phyloP scores from a whole-genome alignment of 2,797 vertebrate species.

The Pseudopleuronectes americanus region DNA sequence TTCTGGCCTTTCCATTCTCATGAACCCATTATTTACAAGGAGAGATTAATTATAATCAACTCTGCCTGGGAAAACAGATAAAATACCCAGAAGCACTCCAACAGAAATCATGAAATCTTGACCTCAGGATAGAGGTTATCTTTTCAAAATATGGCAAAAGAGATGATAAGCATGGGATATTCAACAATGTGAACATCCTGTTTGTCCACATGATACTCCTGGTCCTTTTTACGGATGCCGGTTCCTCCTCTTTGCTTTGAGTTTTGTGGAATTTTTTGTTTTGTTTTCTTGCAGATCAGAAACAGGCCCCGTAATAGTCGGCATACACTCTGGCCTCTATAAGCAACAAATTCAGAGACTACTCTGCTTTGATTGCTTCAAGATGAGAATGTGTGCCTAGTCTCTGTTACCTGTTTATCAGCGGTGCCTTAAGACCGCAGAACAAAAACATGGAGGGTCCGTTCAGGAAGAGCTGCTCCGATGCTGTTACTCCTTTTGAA shows the following conservation, averaged over 20 bases:
- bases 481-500: slow-evolving; percentile 20
- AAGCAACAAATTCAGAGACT: slow-evolving; percentile 58
- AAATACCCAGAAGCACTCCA: slow-evolving; percentile 27
- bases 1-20: slow-evolving; percentile 25
- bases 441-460: slow-evolving; percentile 47
- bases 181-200: neutral
- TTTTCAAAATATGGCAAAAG: slow-evolving; percentile 13
- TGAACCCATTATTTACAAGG: slow-evolving; percentile 31
- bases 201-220: slow-evolving; percentile 41
- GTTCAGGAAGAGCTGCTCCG: slow-evolving; percentile 14
- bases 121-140: slow-evolving; percentile 26
- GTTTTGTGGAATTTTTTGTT: slow-evolving; percentile 52
- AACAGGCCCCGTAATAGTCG: slow-evolving; percentile 49
- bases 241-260: slow-evolving; percentile 31
- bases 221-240: slow-evolving; percentile 34
- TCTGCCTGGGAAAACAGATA: slow-evolving; percentile 31
- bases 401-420: slow-evolving; percentile 61
- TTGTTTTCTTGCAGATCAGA: slow-evolving; percentile 66
- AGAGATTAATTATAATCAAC: slow-evolving; percentile 17
- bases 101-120: slow-evolving; percentile 23
- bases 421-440: slow-evolving; percentile 22
- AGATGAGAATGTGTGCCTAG: slow-evolving; percentile 54
- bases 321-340: slow-evolving; percentile 40
- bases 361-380: slow-evolving; percentile 63
- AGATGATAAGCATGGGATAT: slow-evolving; percentile 1